Conservation (phyloP, 2,888 invertebrate genomes). For the Imbricaverruca yamaguchii region DNA sequence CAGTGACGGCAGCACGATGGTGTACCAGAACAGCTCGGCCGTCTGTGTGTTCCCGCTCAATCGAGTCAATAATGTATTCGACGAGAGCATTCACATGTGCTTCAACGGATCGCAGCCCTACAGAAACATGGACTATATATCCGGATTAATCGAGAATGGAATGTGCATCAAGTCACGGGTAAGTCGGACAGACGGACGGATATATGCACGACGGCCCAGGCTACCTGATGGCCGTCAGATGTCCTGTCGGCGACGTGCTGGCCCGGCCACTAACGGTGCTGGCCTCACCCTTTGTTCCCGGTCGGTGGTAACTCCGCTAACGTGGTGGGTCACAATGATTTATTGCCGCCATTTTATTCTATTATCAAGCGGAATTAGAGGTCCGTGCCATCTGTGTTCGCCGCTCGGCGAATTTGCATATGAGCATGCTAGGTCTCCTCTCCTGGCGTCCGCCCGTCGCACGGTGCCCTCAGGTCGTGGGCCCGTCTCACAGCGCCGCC, state of each 20-base stretch:
- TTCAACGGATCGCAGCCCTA: conserved; percentile 90
- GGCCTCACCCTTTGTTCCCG: not conserved
- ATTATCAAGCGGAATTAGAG: conserved; percentile 3
- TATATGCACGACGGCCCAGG: not conserved
- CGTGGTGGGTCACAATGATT: not conserved
- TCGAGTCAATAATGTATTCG: conserved; percentile 85
- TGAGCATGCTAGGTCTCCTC: not conserved
- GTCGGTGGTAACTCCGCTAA: not conserved
- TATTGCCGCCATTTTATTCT: conserved; percentile 14
- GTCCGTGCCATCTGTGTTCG: conserved; percentile 3
- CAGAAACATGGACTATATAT: conserved; percentile 84
- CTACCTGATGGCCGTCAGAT: too few species aligned
- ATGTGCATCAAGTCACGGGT: conserved; percentile 78
- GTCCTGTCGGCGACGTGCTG: too few species aligned
- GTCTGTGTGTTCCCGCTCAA: conserved; percentile 86
- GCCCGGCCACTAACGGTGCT: not conserved
- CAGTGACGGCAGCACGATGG: conserved; percentile 75
- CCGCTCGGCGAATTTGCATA: not conserved
- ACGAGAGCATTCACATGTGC: conserved; percentile 94
- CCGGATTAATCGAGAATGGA: conserved; percentile 81
- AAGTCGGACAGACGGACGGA: conserved; percentile 37
- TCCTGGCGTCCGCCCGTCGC: not conserved
- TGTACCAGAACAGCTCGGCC: conserved; percentile 74
- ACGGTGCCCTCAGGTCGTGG: not conserved
- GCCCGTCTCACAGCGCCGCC: not conserved